These are phyloP conservation scores for Osedax fenrisi DNA, from an alignment of 2,888 invertebrate species.

Conservation along the genomic window DNA sequence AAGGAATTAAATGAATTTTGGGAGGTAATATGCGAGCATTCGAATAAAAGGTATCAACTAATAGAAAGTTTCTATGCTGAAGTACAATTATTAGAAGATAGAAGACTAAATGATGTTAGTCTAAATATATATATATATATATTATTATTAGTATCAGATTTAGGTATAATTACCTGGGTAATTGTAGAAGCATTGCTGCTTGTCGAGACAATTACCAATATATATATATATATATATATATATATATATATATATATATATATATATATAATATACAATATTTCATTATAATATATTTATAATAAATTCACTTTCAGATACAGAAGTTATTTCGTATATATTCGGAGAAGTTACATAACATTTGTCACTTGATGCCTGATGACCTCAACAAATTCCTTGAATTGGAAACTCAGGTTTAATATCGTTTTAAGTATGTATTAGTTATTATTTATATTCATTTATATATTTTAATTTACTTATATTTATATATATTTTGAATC, in stretches of 20 bases:
- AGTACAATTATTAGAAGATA: background rate
- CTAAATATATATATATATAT: too few relatives aligned
- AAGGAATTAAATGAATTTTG: background rate
- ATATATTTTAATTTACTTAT: too few relatives aligned
- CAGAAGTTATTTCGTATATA: conserved; percentile 33
- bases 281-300: too few relatives aligned
- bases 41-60: background rate
- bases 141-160: background rate
- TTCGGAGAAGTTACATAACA: conserved; percentile 43
- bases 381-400: conserved; percentile 46
- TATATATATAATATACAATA: too few relatives aligned
- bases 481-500: too few relatives aligned
- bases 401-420: conserved; percentile 45
- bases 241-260: background rate
- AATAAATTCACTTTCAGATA: background rate
- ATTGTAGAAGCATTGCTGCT: too few relatives aligned
- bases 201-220: too few relatives aligned
- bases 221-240: background rate
- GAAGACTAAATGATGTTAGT: background rate
- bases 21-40: background rate
- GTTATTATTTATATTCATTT: too few relatives aligned
- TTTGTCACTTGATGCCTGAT: conserved; percentile 44
- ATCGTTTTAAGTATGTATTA: background rate
- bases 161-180: too few relatives aligned
- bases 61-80: background rate